A percentile compares a stretch with the other conserved stretches of the same genome.
phyloP scores from a whole-genome alignment of 2,113 vertebrate genomes.

The Pimephales promelas region DNA sequence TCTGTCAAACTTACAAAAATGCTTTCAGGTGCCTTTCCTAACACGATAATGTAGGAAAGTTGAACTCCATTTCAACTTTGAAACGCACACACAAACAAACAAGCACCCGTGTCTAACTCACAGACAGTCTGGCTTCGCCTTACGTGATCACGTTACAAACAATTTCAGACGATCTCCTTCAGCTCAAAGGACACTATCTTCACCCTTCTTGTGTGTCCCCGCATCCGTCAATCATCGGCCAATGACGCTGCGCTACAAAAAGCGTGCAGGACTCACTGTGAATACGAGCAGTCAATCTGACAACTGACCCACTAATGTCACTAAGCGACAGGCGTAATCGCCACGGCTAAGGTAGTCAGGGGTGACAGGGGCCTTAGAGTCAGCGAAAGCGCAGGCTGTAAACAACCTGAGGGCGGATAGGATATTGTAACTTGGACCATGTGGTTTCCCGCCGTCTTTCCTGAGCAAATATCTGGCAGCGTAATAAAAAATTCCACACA shows the following conservation, averaged over 20 bases:
- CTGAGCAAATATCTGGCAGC: constrained; percentile 6
- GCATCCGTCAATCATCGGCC: constrained; percentile 50
- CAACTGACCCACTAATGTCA: constrained; percentile 75
- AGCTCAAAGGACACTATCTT: constrained; percentile 37
- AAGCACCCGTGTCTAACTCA: constrained; percentile 57
- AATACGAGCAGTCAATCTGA: constrained; percentile 55
- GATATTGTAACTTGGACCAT: constrained; percentile 50
- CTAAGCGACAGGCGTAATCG: constrained; percentile 53
- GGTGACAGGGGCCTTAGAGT: constrained; percentile 69
- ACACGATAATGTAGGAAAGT: constrained; percentile 12
- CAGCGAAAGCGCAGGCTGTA: constrained; percentile 64
- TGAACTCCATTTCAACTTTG: constrained; percentile 52
- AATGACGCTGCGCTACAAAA: constrained; percentile 47
- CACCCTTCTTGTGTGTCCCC: constrained; percentile 36
- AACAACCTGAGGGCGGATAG: constrained; percentile 46
- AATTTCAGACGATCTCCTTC: constrained; percentile 30
- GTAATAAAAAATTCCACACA: constrained; percentile 5
- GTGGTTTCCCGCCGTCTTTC: constrained; percentile 3
- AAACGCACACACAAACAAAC: not conserved
- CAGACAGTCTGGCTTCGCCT: constrained; percentile 57
- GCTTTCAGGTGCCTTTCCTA: constrained; percentile 34
- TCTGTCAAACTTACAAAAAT: constrained; percentile 22
- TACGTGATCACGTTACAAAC: constrained; percentile 56
- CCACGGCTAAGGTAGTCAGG: constrained; percentile 56
- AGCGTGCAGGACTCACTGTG: constrained; percentile 52